A percentile compares a stretch with the other conserved stretches of the same genome.
Conservation (phyloP, 2,888 invertebrate genomes). For the Chloroclysta siterata region DNA sequence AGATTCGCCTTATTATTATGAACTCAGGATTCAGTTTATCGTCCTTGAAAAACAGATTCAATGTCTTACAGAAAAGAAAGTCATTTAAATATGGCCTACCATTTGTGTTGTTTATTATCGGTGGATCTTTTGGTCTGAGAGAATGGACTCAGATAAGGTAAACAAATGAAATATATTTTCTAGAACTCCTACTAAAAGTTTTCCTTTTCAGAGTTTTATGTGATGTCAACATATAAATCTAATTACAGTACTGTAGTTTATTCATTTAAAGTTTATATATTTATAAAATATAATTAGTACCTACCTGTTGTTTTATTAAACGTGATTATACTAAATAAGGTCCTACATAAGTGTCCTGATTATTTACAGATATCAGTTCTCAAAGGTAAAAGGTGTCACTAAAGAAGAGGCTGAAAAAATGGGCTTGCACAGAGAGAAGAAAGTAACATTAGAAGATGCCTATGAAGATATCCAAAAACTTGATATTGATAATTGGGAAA, state of each 20-base stretch:
- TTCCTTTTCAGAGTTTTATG: too few relatives aligned
- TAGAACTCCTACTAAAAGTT: too few relatives aligned
- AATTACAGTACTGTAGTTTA: too few relatives aligned
- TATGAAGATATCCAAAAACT: slow-evolving; percentile 89
- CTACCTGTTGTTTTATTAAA: too few relatives aligned
- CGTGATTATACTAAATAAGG: too few relatives aligned
- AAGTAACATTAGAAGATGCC: slow-evolving; percentile 89
- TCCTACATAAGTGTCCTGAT: too few relatives aligned
- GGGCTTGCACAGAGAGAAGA: slow-evolving; percentile 88
- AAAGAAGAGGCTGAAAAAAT: slow-evolving; percentile 87
- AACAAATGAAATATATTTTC: slow-evolving; percentile 2
- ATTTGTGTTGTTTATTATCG: slow-evolving; percentile 89
- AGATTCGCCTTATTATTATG: too few relatives aligned
- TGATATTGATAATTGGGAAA: slow-evolving; percentile 94
- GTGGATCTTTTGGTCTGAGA: slow-evolving; percentile 90
- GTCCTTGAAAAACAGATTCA: slow-evolving; percentile 38
- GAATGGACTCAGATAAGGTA: slow-evolving; percentile 91
- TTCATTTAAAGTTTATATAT: too few relatives aligned
- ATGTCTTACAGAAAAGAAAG: slow-evolving; percentile 51
- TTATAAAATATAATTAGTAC: too few relatives aligned
- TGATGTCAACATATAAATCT: too few relatives aligned
- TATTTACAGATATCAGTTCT: slow-evolving; percentile 84
- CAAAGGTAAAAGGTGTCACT: slow-evolving; percentile 82
- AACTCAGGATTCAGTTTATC: slow-evolving; percentile 41
- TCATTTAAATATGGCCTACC: slow-evolving; percentile 88